These are phyloP conservation scores for Hermetia illucens DNA, from an alignment of 1,140 invertebrate species.

Conservation along the genomic window DNA sequence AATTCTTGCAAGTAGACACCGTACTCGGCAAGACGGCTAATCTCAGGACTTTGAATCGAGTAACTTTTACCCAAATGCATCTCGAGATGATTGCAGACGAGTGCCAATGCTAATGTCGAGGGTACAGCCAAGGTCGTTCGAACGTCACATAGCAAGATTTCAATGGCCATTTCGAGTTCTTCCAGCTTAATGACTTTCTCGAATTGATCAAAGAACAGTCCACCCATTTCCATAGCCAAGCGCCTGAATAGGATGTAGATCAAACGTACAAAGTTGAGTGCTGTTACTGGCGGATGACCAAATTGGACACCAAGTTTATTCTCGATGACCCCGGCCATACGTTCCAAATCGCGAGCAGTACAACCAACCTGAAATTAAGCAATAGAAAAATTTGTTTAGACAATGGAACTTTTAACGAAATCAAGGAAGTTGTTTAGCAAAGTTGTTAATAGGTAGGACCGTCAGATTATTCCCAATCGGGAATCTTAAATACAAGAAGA, in stretches of 20 bases:
- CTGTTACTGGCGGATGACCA: conserved; percentile 39
- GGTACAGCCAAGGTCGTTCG: conserved; percentile 48
- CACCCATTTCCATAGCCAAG: conserved; percentile 34
- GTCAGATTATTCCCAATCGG: no score
- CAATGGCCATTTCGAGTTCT: conserved; percentile 47
- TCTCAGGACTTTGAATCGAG: conserved; percentile 21
- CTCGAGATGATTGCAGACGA: conserved; percentile 51
- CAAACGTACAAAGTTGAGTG: conserved; percentile 49
- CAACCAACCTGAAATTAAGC: conserved; percentile 48
- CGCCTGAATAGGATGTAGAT: conserved; percentile 43
- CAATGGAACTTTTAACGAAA: conserved; percentile 14
- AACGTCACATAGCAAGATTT: conserved; percentile 56
- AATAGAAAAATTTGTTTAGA: conserved; percentile 1
- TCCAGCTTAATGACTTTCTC: conserved; percentile 28
- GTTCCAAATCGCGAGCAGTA: conserved; percentile 52
- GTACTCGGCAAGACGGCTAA: conserved; percentile 28
- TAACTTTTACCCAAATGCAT: conserved; percentile 30
- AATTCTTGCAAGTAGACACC: conserved; percentile 29
- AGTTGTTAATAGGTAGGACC: background rate
- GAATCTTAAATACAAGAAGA: no score
- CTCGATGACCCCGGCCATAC: conserved; percentile 56
- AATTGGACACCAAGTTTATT: conserved; percentile 51
- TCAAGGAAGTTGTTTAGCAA: conserved; percentile 2
- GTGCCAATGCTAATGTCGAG: conserved; percentile 52
- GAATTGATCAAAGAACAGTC: conserved; percentile 33